A percentile compares a stretch with the other conserved stretches of the same genome.
phyloP scores from a whole-genome alignment of 1,140 invertebrate species.

The Psilanteris sp. region DNA sequence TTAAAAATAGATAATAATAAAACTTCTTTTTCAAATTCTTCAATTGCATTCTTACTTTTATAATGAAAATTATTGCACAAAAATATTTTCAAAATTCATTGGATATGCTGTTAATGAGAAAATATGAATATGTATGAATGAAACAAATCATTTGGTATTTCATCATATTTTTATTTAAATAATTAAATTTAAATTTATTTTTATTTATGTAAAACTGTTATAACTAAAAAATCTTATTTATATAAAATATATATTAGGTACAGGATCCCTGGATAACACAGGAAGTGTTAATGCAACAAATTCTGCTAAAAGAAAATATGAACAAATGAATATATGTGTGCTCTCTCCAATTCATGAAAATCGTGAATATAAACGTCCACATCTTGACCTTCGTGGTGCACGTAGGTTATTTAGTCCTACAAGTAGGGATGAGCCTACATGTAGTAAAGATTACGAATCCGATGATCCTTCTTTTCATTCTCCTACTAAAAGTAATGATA shows the following conservation, averaged over 20 bases:
- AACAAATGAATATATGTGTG: constrained; percentile 71
- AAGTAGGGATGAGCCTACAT: constrained; percentile 49
- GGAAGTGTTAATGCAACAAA: constrained; percentile 29
- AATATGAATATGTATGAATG: too few relatives aligned
- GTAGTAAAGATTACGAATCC: constrained; percentile 62
- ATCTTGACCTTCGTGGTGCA: constrained; percentile 74
- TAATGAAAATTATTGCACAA: too few relatives aligned
- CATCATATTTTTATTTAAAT: too few relatives aligned
- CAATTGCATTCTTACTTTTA: too few relatives aligned
- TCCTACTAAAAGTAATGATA: constrained; percentile 40
- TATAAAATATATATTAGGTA: neutral
- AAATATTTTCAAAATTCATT: too few relatives aligned
- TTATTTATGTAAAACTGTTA: neutral
- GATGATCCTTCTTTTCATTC: constrained; percentile 69
- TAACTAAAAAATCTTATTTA: neutral
- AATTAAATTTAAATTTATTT: neutral
- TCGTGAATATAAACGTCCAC: constrained; percentile 72
- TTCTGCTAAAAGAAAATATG: constrained; percentile 71
- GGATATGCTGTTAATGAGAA: too few relatives aligned
- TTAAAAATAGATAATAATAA: too few relatives aligned
- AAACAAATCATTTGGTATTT: too few relatives aligned
- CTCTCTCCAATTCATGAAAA: constrained; percentile 77
- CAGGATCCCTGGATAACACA: constrained; percentile 3
- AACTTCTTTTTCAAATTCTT: too few relatives aligned
- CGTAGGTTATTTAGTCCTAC: constrained; percentile 74